Evolutionary conservation across 1,140 invertebrate species (phyloP), one percentile per base, ranked within the genome.

Genomic region (Bombus balteatus): DNA sequence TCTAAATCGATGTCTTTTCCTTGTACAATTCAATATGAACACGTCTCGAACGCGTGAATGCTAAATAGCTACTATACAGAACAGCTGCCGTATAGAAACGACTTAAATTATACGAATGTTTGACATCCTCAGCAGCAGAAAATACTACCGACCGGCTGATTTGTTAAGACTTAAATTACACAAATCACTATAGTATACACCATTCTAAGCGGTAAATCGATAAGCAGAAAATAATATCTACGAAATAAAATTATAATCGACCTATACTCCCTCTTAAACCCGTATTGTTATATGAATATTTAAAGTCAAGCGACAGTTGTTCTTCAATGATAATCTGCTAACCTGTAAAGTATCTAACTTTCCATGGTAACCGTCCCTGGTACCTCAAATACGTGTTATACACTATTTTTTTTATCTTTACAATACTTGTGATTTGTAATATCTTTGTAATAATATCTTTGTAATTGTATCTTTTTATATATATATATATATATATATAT

Each of bases 1-100:
- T 80, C 22, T 85, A 80, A n/a, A 81, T 43, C 10, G 32, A 41
- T 37, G 90, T 90, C 15, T 88, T 89, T 41, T 22, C 15, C 15
- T 47, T 34, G n/a, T 59, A 59, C 65, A 25, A 37, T 65, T 65
- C 9, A 32, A 59, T 43, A 18, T 62, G 47, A 53, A 53, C 47
- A 53, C 18, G 6, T 8, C 18, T 22, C 5, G 47, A 53, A 53
- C 47, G 47, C 18, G 47, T 22, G 47, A 53, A 53, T 22, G 18
- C 1, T 1, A n/a, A 62, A 13, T 13, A n/a, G 28, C 12, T n/a
- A 62, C 10, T 13, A 12, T 53, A 53, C 22, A 22, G 18, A 6
- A 53, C 6, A 18, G 47, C 18, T 53, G 18, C 47, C 9, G 28
- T 4, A n/a, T 28, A 28, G 3, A 59, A 59, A 28, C 25, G 28